Percentiles rank a stretch among this genome's conserved stretches.
phyloP scores from a whole-genome alignment of 2,113 vertebrate genomes.

The Podiceps cristatus region DNA sequence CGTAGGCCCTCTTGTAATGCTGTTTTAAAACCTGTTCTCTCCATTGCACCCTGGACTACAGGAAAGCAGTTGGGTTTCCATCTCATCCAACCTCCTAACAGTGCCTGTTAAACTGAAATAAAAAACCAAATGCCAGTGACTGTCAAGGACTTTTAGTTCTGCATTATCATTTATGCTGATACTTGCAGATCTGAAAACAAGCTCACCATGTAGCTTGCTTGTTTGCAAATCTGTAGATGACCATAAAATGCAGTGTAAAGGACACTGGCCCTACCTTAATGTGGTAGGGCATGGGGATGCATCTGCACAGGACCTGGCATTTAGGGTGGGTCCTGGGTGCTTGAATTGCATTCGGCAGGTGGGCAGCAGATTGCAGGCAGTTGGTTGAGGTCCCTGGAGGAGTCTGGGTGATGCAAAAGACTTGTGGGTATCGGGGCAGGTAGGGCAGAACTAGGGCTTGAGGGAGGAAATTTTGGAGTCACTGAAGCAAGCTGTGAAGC shows the following conservation, averaged over 20 bases:
- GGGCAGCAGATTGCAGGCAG: background rate
- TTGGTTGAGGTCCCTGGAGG: background rate
- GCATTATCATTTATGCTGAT: slow-evolving; percentile 66
- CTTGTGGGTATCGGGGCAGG: background rate
- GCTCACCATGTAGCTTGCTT: background rate
- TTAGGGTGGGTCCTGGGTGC: background rate
- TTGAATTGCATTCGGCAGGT: background rate
- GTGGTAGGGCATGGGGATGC: background rate
- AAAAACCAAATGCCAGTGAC: background rate
- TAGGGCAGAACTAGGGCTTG: background rate
- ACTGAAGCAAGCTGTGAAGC: background rate
- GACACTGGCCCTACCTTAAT: background rate
- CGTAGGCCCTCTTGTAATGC: accelerated
- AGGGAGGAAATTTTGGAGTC: background rate
- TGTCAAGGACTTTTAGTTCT: slow-evolving; percentile 58
- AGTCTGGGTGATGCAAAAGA: background rate
- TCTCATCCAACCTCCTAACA: background rate
- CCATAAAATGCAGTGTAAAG: slow-evolving; percentile 6
- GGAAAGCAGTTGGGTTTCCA: background rate
- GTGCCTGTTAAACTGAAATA: background rate
- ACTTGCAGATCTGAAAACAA: slow-evolving; percentile 38
- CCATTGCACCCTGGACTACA: accelerated
- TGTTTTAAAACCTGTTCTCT: background rate
- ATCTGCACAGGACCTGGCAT: background rate
- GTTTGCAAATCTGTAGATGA: slow-evolving; percentile 26